A percentile compares a stretch with the other conserved stretches of the same genome.
phyloP scores from a whole-genome alignment of 1,140 invertebrate genomes.

The Telenomus remus region DNA sequence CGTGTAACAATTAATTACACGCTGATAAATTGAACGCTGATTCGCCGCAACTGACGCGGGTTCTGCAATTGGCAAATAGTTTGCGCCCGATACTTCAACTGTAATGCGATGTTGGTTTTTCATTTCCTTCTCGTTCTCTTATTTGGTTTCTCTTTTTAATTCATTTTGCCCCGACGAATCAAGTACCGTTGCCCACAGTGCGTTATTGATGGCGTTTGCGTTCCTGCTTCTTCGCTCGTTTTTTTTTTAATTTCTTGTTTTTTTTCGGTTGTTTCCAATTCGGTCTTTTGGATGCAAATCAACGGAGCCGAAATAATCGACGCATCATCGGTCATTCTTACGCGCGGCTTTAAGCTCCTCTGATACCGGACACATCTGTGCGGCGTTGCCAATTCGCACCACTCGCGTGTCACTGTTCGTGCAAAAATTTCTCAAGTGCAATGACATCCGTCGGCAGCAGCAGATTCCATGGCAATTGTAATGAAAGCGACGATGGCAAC shows the following conservation, averaged over 20 bases:
- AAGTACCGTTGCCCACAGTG: conserved; percentile 14
- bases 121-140: too few relatives aligned
- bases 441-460: conserved; percentile 32
- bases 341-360: conserved; percentile 26
- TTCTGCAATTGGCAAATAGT: too few relatives aligned
- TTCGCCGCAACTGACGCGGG: too few relatives aligned
- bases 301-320: conserved; percentile 44
- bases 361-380: conserved; percentile 28
- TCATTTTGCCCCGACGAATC: neutral
- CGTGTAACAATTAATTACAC: conserved; percentile 36
- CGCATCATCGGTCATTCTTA: conserved; percentile 41
- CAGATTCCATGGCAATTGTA: conserved; percentile 41
- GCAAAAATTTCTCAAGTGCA: conserved; percentile 53
- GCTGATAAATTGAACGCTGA: conserved; percentile 41
- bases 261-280: neutral
- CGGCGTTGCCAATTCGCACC: conserved; percentile 44
- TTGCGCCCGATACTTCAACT: too few relatives aligned
- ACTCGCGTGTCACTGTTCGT: conserved; percentile 45
- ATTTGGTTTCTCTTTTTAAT: too few relatives aligned
- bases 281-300: conserved; percentile 47
- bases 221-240: neutral
- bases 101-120: too few relatives aligned
- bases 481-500: conserved; percentile 24
- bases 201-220: conserved; percentile 22
- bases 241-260: neutral